These are phyloP conservation scores for Anadara kagoshimensis DNA, from an alignment of 1,140 invertebrate species.

Conservation along the genomic window DNA sequence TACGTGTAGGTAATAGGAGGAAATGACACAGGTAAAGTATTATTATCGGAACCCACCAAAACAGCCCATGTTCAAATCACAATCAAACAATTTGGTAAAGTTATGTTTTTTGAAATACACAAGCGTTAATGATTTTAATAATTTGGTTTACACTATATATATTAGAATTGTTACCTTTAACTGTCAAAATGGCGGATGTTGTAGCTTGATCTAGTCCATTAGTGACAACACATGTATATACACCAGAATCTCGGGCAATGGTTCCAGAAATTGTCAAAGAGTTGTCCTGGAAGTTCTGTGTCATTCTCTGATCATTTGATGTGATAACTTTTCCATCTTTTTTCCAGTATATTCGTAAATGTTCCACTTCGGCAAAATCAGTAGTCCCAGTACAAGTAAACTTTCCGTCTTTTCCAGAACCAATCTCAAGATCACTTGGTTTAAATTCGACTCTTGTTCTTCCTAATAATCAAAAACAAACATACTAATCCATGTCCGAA, in stretches of 20 bases:
- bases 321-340: conserved; percentile 78
- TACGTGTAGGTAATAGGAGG: no score
- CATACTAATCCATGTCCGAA: no score
- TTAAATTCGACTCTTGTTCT: conserved; percentile 62
- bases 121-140: no score
- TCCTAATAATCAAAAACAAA: conserved; percentile 25
- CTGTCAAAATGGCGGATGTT: conserved; percentile 90
- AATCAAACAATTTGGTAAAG: no score
- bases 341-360: conserved; percentile 61
- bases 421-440: conserved; percentile 66
- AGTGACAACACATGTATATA: conserved; percentile 95
- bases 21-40: no score
- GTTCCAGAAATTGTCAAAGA: conserved; percentile 96
- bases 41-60: no score
- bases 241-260: conserved; percentile 93
- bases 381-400: conserved; percentile 68
- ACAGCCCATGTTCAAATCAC: no score
- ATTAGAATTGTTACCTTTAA: conserved; percentile 90
- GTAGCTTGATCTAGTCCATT: conserved; percentile 90
- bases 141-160: no score
- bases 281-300: conserved; percentile 81
- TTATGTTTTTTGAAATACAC: no score
- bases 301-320: conserved; percentile 82
- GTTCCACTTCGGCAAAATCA: conserved; percentile 60
- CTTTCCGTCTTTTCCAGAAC: conserved; percentile 60